Evolutionary conservation across 1,140 invertebrate genomes (phyloP), one percentile per base, ranked within the genome.

Genomic region (Mylabris phalerata): DNA sequence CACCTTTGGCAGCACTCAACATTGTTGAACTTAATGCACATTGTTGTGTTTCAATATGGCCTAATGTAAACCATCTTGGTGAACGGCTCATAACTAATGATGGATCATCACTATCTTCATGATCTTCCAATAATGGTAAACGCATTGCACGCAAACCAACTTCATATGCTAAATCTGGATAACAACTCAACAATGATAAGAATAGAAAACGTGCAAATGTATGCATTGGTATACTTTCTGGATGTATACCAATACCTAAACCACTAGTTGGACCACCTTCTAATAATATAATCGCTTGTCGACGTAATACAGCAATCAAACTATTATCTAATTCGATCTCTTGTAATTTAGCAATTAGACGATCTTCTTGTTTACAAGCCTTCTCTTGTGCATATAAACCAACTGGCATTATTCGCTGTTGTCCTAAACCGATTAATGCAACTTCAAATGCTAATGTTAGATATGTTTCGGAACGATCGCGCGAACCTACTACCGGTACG

Each of bases 201-300:
- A 92, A 93, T 49, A 92, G 76, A 70, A 85, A 92, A 55, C 86
- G 77, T 10, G 89, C 89, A 75, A 90, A 90, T 32, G 87, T 90
- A 71, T 92, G 89, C 80, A 91, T 89, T 10, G 89, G 90, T 48
- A 89, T 81, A 2, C 81, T 81, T 65, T 91, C 86, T 1, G 88
- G 82, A 72, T 90, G 88, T 56, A 91, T 85, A 13, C 83, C 84
- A 46, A 84, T 79, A 26, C 88, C 89, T 39, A 87, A 76, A 7
- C 87, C 89, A 67, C 86, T 88, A 4, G 83, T 82, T 0, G 88
- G 86, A 0, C 89, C 89, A 13, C 86, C 86, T 72, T 84, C 81
- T 32, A 89, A 72, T 41, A 88, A 71, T 11, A 85, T 79, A 43
- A 79, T 77, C 2, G 87, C 80, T 61, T 82, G 82, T 26, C 81